Evolutionary conservation across 2,888 invertebrate species (phyloP).

Genomic region (Syrista parreyssii): DNA sequence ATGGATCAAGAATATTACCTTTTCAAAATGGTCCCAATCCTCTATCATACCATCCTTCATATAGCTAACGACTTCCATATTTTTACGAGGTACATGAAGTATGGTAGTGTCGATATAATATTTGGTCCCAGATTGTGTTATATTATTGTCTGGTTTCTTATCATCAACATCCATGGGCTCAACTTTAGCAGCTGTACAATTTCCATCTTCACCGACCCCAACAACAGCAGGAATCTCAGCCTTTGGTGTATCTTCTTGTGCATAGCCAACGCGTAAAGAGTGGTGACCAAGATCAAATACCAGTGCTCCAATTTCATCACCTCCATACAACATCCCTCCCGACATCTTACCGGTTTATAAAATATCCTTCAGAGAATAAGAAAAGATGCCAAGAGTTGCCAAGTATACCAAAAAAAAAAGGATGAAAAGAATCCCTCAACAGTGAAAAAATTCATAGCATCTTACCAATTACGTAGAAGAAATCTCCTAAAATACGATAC

Average conservation of each 20-base stretch:
- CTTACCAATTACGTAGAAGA: neutral
- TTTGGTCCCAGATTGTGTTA: conserved; percentile 74
- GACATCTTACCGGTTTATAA: conserved; percentile 52
- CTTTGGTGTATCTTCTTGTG: conserved; percentile 99
- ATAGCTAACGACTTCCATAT: conserved; percentile 90
- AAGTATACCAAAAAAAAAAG: neutral
- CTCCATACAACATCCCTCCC: conserved; percentile 85
- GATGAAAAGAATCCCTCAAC: neutral
- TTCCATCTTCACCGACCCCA: conserved; percentile 80
- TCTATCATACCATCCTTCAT: conserved; percentile 99
- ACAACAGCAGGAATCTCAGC: conserved; percentile 96
- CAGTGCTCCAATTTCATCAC: conserved; percentile 97
- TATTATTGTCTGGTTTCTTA: conserved; percentile 79
- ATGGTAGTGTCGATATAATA: conserved; percentile 95
- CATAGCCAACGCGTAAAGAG: conserved; percentile 91
- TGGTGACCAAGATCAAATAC: conserved; percentile 97
- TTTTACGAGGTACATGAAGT: conserved; percentile 88
- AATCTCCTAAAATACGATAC: neutral
- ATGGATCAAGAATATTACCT: conserved; percentile 68
- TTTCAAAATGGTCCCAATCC: conserved; percentile 99
- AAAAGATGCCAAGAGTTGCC: neutral
- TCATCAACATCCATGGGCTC: conserved; percentile 76
- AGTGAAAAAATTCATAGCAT: neutral
- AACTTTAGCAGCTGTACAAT: conserved; percentile 72
- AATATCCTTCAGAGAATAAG: neutral